Base-by-base conservation (phyloP, 1,140 invertebrate genomes). In the Myzus persicae region DNA sequence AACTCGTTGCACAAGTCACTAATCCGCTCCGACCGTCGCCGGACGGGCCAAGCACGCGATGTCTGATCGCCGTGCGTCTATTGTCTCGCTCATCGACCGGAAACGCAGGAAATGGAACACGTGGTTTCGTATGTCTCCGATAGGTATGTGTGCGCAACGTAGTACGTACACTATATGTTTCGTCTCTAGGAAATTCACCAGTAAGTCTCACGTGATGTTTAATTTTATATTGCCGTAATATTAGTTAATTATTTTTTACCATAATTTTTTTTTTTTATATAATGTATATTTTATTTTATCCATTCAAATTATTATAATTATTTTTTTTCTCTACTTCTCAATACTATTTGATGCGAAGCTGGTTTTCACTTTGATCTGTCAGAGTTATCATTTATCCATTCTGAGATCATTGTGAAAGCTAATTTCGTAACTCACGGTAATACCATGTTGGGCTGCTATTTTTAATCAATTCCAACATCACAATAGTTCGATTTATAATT, bases 381-480 rank as follows among this genome's bases (percentile, higher is more conserved):
- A 93, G 93, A 93, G 51, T 87, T 89, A 85, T 81, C 20, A 90
- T 82, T 46, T 90, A 18, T 38, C 9, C 67, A 38, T 93, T 93
- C 93, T 93, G 93, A 93, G 93, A 93, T 93, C 93, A 93, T 93
- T 93, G 93, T 93, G 93, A 93, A 93, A 93, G 93, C 93, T 93
- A 93, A 93, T 93, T 93, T 93, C 93, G 93, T 93, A 51, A 46
- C 91, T 92, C 67, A 92, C 91, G 76, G 42, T 82, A 46, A 91
- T 91, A 82, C 90, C 90, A 91, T 46, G 90, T 36, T 36, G 24
- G 38, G 40, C 24, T 36, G 89, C 89, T 59, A 90, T 90, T 90
- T 90, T 36, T 89, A 51, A 89, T 51, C 87, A 36, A 89, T 20
- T 85, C 11, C 5, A 26, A 85, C 9, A 85, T 85, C 82, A 85